Evolutionary conservation across 2,888 invertebrate genomes (phyloP).

Genomic region (Galeruca laticollis): DNA sequence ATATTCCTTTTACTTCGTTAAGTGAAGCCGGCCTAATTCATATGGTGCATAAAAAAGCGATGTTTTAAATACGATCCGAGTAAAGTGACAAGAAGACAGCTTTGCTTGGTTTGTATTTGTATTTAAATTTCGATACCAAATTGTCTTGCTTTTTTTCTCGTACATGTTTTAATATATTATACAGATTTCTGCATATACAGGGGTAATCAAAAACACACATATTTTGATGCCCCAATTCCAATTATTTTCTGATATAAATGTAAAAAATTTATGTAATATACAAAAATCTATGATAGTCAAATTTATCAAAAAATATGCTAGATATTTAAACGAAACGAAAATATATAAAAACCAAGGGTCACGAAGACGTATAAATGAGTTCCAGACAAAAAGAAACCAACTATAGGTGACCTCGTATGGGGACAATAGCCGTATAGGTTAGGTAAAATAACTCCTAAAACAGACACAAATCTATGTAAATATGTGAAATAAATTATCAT

Average conservation of each 20-base stretch:
- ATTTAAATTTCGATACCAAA: neutral
- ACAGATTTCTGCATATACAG: neutral
- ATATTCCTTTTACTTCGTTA: too few relatives aligned
- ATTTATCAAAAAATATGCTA: too few relatives aligned
- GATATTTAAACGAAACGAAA: too few relatives aligned
- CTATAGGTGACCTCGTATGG: neutral
- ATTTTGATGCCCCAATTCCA: too few relatives aligned
- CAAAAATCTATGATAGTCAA: too few relatives aligned
- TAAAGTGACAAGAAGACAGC: neutral
- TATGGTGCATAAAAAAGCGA: neutral
- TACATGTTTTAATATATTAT: neutral
- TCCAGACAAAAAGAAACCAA: too few relatives aligned
- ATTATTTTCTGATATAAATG: too few relatives aligned
- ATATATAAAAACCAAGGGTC: too few relatives aligned
- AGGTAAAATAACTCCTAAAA: neutral
- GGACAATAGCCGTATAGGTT: neutral
- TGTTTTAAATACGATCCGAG: neutral
- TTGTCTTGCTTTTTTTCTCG: neutral
- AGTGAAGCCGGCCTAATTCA: neutral
- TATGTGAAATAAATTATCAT: conserved; percentile 39
- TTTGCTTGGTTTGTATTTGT: neutral
- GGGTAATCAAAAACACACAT: too few relatives aligned
- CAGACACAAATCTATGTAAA: conserved; percentile 33
- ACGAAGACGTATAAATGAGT: too few relatives aligned
- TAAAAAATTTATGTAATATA: too few relatives aligned